A percentile compares a stretch with the other conserved stretches of the same genome.
Conservation (phyloP, 2,113 vertebrate genomes). For the Lasiurus borealis region DNA sequence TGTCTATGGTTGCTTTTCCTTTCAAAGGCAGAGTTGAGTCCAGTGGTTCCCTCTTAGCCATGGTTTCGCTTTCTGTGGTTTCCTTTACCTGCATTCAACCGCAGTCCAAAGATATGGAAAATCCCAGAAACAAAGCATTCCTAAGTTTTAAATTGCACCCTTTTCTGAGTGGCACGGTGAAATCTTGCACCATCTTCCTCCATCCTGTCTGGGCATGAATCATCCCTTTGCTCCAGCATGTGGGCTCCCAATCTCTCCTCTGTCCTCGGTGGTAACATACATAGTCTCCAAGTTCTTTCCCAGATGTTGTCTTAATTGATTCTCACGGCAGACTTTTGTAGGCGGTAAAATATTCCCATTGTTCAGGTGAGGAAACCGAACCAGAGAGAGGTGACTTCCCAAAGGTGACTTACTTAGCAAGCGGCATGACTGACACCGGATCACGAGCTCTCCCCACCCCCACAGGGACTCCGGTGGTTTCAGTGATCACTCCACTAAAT, state of each 20-base stretch:
- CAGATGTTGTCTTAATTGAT: neutral
- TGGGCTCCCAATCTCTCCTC: neutral
- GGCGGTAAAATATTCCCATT: neutral
- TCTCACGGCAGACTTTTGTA: neutral
- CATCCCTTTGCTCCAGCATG: neutral
- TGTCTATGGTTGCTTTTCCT: neutral
- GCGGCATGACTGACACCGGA: neutral
- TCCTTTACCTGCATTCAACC: neutral
- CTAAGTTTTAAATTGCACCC: neutral
- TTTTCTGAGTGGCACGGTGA: neutral
- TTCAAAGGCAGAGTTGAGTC: neutral
- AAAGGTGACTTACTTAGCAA: neutral
- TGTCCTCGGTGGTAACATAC: neutral
- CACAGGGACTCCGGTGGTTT: neutral
- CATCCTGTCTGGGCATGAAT: rapidly evolving
- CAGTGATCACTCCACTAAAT: neutral
- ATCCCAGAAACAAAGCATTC: neutral
- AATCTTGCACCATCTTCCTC: neutral
- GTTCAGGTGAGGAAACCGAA: neutral
- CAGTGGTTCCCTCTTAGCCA: no score
- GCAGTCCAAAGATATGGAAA: neutral
- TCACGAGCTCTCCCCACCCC: neutral
- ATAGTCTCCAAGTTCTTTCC: neutral
- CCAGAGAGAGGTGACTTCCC: neutral
- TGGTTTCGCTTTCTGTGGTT: neutral